phyloP scores from a whole-genome alignment of 1,140 invertebrate species.

The Danaus melanippus region DNA sequence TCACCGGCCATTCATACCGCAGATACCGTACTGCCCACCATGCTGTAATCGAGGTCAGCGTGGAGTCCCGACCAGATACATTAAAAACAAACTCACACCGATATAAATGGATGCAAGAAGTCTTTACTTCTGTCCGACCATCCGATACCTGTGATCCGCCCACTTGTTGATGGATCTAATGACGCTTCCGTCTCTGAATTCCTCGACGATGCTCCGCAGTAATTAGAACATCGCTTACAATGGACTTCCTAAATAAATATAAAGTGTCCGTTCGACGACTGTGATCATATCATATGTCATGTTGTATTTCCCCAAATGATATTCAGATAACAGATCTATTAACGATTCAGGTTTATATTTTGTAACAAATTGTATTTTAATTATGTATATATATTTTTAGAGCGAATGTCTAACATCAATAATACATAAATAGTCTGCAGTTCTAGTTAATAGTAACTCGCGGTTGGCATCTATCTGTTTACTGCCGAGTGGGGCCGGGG shows the following conservation, averaged over 20 bases:
- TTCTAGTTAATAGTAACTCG: too few species aligned
- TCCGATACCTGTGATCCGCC: conserved; percentile 16
- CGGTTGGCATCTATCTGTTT: conserved; percentile 25
- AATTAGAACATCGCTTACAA: conserved; percentile 19
- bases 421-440: too few species aligned
- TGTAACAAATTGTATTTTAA: too few species aligned
- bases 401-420: too few species aligned
- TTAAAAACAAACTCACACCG: too few species aligned
- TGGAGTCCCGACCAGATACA: neutral
- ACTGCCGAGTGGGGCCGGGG: conserved; percentile 13
- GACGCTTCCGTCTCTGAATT: conserved; percentile 34
- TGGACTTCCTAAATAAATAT: conserved; percentile 11
- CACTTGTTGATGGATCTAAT: conserved; percentile 30
- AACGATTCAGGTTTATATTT: too few species aligned
- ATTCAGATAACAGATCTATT: too few species aligned
- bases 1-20: conserved; percentile 23
- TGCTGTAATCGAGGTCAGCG: conserved; percentile 21
- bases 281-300: too few species aligned
- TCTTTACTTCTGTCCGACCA: conserved; percentile 2
- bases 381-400: too few species aligned
- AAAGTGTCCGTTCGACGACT: too few species aligned
- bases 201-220: conserved; percentile 22
- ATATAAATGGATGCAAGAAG: neutral
- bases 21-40: conserved; percentile 15
- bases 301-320: too few species aligned